Evolutionary conservation across 2,888 invertebrate species (phyloP).

Genomic region (Rhagonycha lutea): DNA sequence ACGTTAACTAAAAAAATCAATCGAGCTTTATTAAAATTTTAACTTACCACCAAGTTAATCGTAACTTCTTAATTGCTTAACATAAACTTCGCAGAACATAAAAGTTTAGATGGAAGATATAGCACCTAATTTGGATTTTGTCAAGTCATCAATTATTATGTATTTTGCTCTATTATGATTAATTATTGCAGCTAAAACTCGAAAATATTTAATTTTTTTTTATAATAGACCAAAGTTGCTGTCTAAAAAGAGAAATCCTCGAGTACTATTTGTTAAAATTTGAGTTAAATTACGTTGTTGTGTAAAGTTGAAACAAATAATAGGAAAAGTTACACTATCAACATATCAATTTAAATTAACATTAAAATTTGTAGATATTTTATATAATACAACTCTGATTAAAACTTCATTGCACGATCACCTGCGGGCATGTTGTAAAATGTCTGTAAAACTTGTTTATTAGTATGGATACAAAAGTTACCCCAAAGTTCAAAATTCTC

Average conservation of each 20-base stretch:
- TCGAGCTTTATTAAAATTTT: neutral
- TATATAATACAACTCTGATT: neutral
- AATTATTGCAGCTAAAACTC: neutral
- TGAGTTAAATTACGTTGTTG: neutral
- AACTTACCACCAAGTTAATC: neutral
- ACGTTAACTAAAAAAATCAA: neutral
- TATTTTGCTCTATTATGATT: slow-evolving; percentile 16
- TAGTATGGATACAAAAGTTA: neutral
- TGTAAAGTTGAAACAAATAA: neutral
- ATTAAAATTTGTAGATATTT: neutral
- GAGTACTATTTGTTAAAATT: neutral
- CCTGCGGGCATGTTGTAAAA: neutral
- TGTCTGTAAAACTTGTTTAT: neutral
- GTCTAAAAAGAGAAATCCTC: neutral
- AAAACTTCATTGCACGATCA: neutral
- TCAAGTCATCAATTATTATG: slow-evolving; percentile 19
- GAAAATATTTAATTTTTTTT: neutral
- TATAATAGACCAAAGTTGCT: neutral
- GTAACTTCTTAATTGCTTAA: slow-evolving; percentile 15
- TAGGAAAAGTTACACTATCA: neutral
- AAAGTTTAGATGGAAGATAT: slow-evolving; percentile 8
- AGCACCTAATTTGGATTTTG: slow-evolving; percentile 19
- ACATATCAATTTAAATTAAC: neutral
- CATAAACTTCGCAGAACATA: slow-evolving; percentile 19
- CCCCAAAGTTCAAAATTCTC: neutral